Conservation (phyloP, 2,797 vertebrate genomes). For the Malacoraja senta region DNA sequence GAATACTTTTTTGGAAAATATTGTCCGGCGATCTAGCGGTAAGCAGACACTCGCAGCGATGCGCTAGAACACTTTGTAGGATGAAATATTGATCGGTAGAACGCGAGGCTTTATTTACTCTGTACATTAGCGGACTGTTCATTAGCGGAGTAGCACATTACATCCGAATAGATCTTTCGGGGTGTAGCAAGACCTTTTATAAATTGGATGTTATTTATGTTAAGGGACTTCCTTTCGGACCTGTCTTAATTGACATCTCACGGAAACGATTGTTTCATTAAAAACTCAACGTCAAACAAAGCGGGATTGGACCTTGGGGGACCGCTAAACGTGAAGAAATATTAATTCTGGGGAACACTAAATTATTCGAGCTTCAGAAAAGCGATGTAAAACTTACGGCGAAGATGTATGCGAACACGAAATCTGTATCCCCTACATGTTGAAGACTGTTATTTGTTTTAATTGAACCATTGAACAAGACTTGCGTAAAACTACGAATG, state of each 20-base stretch:
- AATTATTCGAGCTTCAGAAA: not conserved
- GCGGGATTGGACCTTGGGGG: not conserved
- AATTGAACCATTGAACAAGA: not conserved
- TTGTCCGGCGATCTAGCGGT: constrained; percentile 92
- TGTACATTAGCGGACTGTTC: not conserved
- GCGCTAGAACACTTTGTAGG: not conserved
- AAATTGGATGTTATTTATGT: not conserved
- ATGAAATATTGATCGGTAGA: not conserved
- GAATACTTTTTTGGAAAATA: constrained; percentile 97
- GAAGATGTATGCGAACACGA: not conserved
- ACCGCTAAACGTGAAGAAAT: too few species aligned
- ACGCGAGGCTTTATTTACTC: not conserved
- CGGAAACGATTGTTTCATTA: not conserved
- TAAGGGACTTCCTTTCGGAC: not conserved
- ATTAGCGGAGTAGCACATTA: not conserved
- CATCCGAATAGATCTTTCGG: not conserved
- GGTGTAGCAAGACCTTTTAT: not conserved
- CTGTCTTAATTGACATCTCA: not conserved
- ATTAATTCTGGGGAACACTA: not conserved
- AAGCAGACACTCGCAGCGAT: constrained; percentile 50
- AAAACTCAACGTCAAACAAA: not conserved
- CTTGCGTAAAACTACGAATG: not conserved
- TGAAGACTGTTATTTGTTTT: not conserved
- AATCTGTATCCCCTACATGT: not conserved
- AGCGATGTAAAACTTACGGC: not conserved